phyloP scores from a whole-genome alignment of 2,113 vertebrate genomes.

The Vanacampus margaritifer region DNA sequence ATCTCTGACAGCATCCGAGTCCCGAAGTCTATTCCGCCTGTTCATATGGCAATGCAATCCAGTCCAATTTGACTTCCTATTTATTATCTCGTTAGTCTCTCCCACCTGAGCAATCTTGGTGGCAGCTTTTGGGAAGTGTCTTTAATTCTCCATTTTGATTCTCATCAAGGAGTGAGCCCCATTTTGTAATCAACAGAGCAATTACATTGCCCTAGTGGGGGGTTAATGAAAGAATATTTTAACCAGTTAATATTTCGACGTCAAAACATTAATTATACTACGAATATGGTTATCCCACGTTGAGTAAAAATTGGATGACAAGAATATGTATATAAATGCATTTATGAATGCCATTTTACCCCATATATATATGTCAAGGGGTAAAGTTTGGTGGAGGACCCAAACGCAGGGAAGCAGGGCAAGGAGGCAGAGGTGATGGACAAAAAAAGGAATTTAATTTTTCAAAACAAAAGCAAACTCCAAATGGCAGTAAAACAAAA shows the following conservation, averaged over 20 bases:
- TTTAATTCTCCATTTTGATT: constrained; percentile 3
- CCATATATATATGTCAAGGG: too few relatives aligned
- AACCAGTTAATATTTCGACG: not conserved
- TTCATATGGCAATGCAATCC: not conserved
- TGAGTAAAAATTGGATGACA: not conserved
- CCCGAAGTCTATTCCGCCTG: not conserved
- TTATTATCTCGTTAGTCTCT: not conserved
- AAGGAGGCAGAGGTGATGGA: too few relatives aligned
- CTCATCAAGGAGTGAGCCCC: not conserved
- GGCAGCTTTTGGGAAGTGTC: not conserved
- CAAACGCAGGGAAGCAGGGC: too few relatives aligned
- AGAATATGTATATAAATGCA: too few relatives aligned
- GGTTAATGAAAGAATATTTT: not conserved
- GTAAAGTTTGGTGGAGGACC: too few relatives aligned
- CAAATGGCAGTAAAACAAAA: too few relatives aligned
- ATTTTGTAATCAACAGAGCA: not conserved
- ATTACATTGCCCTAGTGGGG: not conserved
- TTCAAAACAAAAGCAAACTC: too few relatives aligned
- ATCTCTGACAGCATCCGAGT: not conserved
- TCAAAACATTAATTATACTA: not conserved
- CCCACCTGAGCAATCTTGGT: not conserved
- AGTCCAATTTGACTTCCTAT: not conserved
- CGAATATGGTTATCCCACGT: not conserved
- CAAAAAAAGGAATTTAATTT: too few relatives aligned
- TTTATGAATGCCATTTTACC: too few relatives aligned